Conservation (phyloP, 2,888 invertebrate genomes). For the Helobdella robusta region DNA sequence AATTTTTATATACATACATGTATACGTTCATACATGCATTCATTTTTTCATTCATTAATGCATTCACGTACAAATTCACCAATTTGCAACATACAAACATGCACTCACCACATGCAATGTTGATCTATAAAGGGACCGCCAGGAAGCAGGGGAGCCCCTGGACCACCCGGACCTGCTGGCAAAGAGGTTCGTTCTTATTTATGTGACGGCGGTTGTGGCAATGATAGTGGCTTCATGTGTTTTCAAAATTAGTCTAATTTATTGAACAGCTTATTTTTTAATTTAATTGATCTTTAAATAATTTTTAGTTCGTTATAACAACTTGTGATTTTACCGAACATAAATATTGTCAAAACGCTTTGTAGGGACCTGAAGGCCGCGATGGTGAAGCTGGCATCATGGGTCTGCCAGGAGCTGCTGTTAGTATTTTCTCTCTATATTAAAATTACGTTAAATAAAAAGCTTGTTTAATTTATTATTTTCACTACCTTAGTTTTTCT, state of each 20-base stretch:
- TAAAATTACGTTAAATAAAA: too few species aligned
- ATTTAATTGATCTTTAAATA: neutral
- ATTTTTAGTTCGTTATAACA: neutral
- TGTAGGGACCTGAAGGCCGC: conserved; percentile 19
- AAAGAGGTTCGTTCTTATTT: conserved; percentile 18
- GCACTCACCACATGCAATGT: too few species aligned
- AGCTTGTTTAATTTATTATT: too few species aligned
- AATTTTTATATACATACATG: too few species aligned
- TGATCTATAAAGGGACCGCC: conserved; percentile 20
- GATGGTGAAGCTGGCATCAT: conserved; percentile 19
- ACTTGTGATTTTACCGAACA: too few species aligned
- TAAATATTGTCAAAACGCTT: too few species aligned
- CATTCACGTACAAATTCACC: too few species aligned
- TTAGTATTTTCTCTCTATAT: too few species aligned
- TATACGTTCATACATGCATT: too few species aligned
- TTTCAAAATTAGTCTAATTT: neutral
- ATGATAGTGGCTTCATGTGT: neutral
- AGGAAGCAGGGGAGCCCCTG: conserved; percentile 22
- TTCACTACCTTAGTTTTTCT: too few species aligned
- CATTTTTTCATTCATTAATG: too few species aligned
- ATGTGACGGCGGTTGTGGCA: neutral
- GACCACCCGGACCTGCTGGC: conserved; percentile 23
- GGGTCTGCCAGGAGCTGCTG: conserved; percentile 20
- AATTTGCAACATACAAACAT: too few species aligned
- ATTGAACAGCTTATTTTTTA: neutral